Evolutionary conservation across 2,113 vertebrate genomes (phyloP), one percentile per base, ranked within the genome.

Genomic region (Campylomormyrus numenius): DNA sequence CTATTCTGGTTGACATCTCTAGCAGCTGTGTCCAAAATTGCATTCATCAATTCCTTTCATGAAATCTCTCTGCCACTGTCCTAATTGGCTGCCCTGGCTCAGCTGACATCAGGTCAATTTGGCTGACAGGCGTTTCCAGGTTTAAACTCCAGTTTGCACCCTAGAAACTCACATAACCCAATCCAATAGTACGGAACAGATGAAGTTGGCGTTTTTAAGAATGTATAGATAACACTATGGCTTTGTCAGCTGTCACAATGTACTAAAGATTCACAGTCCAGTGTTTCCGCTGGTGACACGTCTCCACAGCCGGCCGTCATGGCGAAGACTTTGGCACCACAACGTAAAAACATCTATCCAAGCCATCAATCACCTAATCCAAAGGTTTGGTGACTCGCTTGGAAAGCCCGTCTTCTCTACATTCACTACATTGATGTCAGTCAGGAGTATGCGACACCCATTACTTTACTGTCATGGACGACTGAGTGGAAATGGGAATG

Each of bases 31-130:
- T 42, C 74, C 74, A 42, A 42, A 80, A 42, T 8, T 80, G 74
- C 74, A 42, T 42, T 80, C 74, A 42, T 80, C 74, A 80, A 42
- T 39, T 35, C 74, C 74, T 42, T 80, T 80, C 74, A 80, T 80
- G 74, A 80, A 80, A 80, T 80, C 74, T 42, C 35, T 80, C 74
- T 80, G 74, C 74, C 74, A 42, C 74, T 19, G 31, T 80, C 35
- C 74, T 80, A 80, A 80, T 80, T 80, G 31, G 74, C 74, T 42
- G 74, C 74, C 35, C 74, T 17, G 74, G 35, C 35, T 80, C 74
- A 80, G 74, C 74, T 80, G 74, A 80, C 74, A 80, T 80, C 5
- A 80, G 74, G 74, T 80, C 74, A 80, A 80, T 80, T 27, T 80
- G 35, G 35, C 74, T 39, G 31, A 80, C 74, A 80, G 74, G 74